Conservation (phyloP, 2,888 invertebrate genomes). For the Cartodere bifasciata region DNA sequence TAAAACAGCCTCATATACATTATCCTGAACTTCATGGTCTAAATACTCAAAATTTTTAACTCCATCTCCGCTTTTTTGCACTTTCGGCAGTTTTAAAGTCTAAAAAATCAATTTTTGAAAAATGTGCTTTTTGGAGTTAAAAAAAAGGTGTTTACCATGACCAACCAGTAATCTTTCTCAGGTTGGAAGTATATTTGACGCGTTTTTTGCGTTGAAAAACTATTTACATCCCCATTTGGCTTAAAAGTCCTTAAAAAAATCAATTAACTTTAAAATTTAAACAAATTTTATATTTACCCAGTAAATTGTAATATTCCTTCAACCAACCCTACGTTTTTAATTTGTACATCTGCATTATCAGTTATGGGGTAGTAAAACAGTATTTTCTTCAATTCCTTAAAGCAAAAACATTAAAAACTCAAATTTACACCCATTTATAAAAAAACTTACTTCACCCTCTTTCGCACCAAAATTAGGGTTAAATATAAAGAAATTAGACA, state of each 20-base stretch:
- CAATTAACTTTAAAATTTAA: too few relatives aligned
- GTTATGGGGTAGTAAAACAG: conserved; percentile 75
- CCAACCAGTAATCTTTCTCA: conserved; percentile 82
- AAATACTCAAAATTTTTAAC: conserved; percentile 57
- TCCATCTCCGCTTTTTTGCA: conserved; percentile 61
- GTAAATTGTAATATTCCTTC: conserved; percentile 94
- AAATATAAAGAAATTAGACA: conserved; percentile 70
- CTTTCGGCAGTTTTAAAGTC: conserved; percentile 65
- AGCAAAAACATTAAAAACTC: conserved; percentile 1
- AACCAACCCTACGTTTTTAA: conserved; percentile 86
- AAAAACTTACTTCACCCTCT: conserved; percentile 70
- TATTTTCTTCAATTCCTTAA: conserved; percentile 78
- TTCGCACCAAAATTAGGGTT: conserved; percentile 69
- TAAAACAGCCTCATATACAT: conserved; percentile 56
- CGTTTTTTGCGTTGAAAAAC: conserved; percentile 80
- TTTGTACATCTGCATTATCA: conserved; percentile 66
- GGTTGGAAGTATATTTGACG: conserved; percentile 79
- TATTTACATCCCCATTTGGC: conserved; percentile 61
- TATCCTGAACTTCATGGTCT: conserved; percentile 70
- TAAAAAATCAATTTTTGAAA: too few relatives aligned
- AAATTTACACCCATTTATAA: not conserved
- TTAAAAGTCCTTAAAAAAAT: conserved; percentile 61
- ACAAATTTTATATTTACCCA: too few relatives aligned
- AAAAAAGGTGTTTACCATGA: conserved; percentile 78
- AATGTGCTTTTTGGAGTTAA: too few relatives aligned